Conservation (phyloP, 23 tunicate species). For the Diplosoma virens region DNA sequence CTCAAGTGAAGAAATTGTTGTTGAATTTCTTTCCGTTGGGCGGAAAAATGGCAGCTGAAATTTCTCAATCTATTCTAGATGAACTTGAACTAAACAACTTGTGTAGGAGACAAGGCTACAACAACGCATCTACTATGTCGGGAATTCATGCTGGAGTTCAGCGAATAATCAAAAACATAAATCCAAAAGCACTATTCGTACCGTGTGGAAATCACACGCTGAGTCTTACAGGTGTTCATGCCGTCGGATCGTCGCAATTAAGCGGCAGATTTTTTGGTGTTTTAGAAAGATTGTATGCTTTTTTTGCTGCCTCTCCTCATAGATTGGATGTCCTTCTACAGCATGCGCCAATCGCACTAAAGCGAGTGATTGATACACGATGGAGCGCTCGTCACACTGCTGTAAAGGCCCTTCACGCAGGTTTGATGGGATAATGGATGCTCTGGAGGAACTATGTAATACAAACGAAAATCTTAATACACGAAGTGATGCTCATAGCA, state of each 20-base stretch:
- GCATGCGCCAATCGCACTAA: slow-evolving; percentile 60
- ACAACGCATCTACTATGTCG: slow-evolving; percentile 61
- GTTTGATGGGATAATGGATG: slow-evolving; percentile 54
- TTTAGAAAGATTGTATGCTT: slow-evolving; percentile 46
- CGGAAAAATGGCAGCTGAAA: slow-evolving; percentile 56
- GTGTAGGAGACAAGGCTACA: slow-evolving; percentile 61
- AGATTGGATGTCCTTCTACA: slow-evolving; percentile 57
- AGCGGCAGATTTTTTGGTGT: slow-evolving; percentile 59
- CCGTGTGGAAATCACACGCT: slow-evolving; percentile 56
- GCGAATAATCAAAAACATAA: slow-evolving; percentile 56
- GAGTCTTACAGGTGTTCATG: slow-evolving; percentile 61
- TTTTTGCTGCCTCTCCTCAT: slow-evolving; percentile 55
- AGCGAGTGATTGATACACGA: slow-evolving; percentile 64
- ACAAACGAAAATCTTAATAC: slow-evolving; percentile 46
- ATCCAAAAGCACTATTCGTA: slow-evolving; percentile 59
- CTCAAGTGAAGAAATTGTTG: slow-evolving; percentile 50
- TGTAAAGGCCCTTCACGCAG: slow-evolving; percentile 55
- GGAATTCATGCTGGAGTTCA: slow-evolving; percentile 50
- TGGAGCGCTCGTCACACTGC: slow-evolving; percentile 58
- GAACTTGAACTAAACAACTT: slow-evolving; percentile 56
- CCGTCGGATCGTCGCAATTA: slow-evolving; percentile 49
- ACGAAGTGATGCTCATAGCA: slow-evolving; percentile 55
- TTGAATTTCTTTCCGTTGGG: slow-evolving; percentile 49
- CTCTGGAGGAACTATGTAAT: slow-evolving; percentile 53
- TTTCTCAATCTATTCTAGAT: slow-evolving; percentile 49